Evolutionary conservation across 2,113 vertebrate genomes (phyloP).

Genomic region (Lamprotornis superbus): DNA sequence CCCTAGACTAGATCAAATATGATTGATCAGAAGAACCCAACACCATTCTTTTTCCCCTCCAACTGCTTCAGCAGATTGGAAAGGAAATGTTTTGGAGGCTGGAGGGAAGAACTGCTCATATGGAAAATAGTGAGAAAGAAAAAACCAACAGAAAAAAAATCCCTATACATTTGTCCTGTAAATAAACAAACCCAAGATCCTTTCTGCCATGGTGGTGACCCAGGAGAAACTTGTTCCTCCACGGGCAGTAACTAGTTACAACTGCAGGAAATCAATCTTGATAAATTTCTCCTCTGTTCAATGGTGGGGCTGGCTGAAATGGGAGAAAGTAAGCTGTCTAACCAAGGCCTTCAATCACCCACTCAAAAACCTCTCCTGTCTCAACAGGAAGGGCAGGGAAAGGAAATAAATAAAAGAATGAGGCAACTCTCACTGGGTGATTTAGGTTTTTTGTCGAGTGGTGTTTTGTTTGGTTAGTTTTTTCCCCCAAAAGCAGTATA

Average conservation of each 20-base stretch:
- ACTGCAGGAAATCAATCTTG: background rate
- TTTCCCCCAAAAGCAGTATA: background rate
- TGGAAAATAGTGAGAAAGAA: background rate
- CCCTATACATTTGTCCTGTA: background rate
- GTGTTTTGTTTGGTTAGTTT: fast-evolving
- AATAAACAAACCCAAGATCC: background rate
- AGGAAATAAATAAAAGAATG: background rate
- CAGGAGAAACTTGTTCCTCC: background rate
- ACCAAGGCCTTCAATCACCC: background rate
- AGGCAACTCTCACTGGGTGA: background rate
- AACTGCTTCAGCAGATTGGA: background rate
- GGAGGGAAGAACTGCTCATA: background rate
- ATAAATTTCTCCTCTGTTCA: background rate
- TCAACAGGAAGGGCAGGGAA: background rate
- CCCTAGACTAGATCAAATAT: background rate
- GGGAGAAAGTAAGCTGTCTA: background rate
- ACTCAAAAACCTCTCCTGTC: background rate
- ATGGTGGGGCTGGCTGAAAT: background rate
- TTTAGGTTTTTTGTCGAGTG: background rate
- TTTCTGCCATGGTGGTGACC: background rate
- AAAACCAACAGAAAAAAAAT: no score
- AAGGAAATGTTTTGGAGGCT: background rate
- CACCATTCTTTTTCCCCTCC: background rate
- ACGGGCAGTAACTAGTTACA: background rate
- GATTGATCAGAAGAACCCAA: background rate